These are phyloP conservation scores for Torymus tubicola DNA, from an alignment of 2,888 invertebrate genomes.

Conservation along the genomic window DNA sequence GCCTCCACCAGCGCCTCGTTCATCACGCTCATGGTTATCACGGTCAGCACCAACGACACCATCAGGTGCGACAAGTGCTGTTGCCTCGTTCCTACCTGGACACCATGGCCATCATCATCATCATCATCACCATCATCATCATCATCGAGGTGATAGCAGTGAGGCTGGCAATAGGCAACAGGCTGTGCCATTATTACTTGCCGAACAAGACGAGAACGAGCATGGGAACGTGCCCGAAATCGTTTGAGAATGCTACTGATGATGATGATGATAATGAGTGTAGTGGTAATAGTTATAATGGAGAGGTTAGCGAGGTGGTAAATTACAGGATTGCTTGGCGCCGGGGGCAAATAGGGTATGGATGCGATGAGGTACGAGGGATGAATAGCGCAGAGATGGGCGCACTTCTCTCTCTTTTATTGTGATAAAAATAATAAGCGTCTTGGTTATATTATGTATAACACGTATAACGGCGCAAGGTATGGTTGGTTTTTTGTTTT, in stretches of 20 bases:
- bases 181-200: slow-evolving; percentile 71
- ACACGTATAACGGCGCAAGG: too few species aligned
- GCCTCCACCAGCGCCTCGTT: slow-evolving; percentile 52
- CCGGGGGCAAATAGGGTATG: too few species aligned
- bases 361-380: too few species aligned
- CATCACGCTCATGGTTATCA: slow-evolving; percentile 80
- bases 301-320: background rate
- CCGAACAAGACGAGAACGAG: slow-evolving; percentile 73
- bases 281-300: too few species aligned
- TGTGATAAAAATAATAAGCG: too few species aligned
- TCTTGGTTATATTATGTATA: too few species aligned
- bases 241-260: slow-evolving; percentile 27
- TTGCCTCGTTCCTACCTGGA: slow-evolving; percentile 82
- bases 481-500: too few species aligned
- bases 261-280: too few species aligned
- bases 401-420: background rate
- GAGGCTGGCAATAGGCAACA: slow-evolving; percentile 66
- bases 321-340: slow-evolving; percentile 37
- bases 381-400: background rate
- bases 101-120: slow-evolving; percentile 65
- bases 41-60: slow-evolving; percentile 90
- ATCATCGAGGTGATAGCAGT: slow-evolving; percentile 1
- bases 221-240: slow-evolving; percentile 58
- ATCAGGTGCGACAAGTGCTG: slow-evolving; percentile 79
- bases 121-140: slow-evolving; percentile 43